Evolutionary conservation across 1,140 invertebrate genomes (phyloP).

Genomic region (Tetramorium parvispinum): DNA sequence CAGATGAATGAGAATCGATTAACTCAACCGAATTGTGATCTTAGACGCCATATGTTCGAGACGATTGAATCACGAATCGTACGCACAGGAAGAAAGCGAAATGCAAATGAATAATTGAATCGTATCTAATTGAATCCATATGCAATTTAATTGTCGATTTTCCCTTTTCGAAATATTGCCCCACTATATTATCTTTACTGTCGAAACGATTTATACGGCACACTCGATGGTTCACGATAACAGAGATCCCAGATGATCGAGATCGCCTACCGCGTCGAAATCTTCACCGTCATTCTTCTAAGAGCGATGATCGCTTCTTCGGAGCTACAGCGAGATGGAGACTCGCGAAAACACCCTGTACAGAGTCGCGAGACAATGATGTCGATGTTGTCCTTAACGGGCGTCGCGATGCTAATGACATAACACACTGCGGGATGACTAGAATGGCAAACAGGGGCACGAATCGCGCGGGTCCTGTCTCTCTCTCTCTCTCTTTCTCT

Average conservation of each 20-base stretch:
- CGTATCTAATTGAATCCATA: not conserved
- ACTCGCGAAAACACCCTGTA: not conserved
- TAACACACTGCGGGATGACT: conserved; percentile 60
- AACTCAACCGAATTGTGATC: not conserved
- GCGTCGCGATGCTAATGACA: conserved; percentile 66
- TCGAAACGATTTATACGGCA: not conserved
- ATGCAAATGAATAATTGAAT: not conserved
- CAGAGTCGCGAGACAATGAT: not conserved
- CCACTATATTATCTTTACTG: not conserved
- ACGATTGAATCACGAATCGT: not conserved
- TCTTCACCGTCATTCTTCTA: conserved; percentile 82
- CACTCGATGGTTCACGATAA: not conserved
- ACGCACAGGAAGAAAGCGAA: not conserved
- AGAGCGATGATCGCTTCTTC: not conserved
- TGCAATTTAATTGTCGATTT: not conserved
- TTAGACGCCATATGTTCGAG: not conserved
- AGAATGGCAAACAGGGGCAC: conserved; percentile 32
- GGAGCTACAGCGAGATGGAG: not conserved
- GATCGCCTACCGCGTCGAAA: conserved; percentile 79
- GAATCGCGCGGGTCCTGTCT: conserved; percentile 50
- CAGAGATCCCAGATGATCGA: not conserved
- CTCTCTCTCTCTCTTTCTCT: not conserved
- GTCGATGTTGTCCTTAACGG: conserved; percentile 32
- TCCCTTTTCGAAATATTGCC: not conserved
- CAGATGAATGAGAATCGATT: not conserved